Base-by-base conservation (phyloP, 1,140 invertebrate genomes). In the Zaprionus capensis region DNA sequence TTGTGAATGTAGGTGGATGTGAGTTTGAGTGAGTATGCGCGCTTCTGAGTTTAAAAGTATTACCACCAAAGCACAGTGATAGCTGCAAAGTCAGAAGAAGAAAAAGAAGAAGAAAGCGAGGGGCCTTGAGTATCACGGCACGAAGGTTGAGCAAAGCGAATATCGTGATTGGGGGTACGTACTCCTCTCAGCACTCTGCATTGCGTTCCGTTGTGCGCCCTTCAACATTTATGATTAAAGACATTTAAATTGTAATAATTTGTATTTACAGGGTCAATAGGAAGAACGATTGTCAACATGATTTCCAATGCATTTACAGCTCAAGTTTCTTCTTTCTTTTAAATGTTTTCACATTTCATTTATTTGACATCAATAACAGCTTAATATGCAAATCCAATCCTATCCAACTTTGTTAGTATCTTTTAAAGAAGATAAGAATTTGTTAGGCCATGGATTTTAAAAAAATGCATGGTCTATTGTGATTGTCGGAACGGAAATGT, bases 211-310 rank as follows among this genome's bases (percentile, higher is more conserved):
- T 22, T 22, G 22, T 22, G 22, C 22, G 22, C 22, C n/a, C 17
- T 28, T 51, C 14, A 56, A 57, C 58, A 36, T 71, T 79, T 17
- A 44, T n/a, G 75, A 66, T 78, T 80, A 74, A 80, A 78, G 71
- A 61, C 62, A 74, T 70, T 74, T 76, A 64, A 76, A 63, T 72
- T 67, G 51, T 62, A 76, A 76, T 67, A 71, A 64, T 78, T 70
- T 76, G 55, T 7, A 31, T 26, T 41, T 41, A 20, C 49, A 34
- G 38, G n/a, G 28, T 51, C 1, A 51, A 31, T 36, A 22, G 6
- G 24, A 59, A 38, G 22, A 38, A 15, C 5, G 1, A 5, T 41
- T 31, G 28, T 31, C 22, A 22, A 31, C 6, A 31, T 31, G 28
- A 31, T 31, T 31, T 31, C 28, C 7, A 9, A 31, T 31, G 6